phyloP scores from a whole-genome alignment of 1,140 invertebrate species.

The Dreissena polymorpha region DNA sequence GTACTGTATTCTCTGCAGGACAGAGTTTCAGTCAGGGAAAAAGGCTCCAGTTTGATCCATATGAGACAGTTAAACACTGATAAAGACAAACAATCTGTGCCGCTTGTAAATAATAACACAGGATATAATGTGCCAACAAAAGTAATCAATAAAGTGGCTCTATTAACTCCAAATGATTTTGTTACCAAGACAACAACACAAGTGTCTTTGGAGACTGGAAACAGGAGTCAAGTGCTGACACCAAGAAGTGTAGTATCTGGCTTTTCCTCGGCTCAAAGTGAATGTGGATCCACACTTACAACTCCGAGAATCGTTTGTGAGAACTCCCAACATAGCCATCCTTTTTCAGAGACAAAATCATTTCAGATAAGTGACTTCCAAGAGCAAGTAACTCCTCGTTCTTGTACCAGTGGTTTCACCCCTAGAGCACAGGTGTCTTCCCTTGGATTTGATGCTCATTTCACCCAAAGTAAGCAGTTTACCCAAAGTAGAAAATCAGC shows the following conservation, averaged over 20 bases:
- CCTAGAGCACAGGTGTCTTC: slow-evolving; percentile 36
- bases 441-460: slow-evolving; percentile 30
- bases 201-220: neutral
- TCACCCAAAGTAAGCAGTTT: slow-evolving; percentile 27
- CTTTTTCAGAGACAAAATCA: slow-evolving; percentile 32
- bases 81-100: no score
- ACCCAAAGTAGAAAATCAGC: no score
- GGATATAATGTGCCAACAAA: no score
- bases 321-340: slow-evolving; percentile 32
- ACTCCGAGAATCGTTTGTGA: slow-evolving; percentile 46
- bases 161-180: slow-evolving; percentile 50
- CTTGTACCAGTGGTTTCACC: slow-evolving; percentile 32
- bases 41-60: no score
- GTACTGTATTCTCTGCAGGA: no score
- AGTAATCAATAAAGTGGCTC: neutral
- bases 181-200: neutral
- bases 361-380: slow-evolving; percentile 34
- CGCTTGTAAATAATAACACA: no score
- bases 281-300: slow-evolving; percentile 26
- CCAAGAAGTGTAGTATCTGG: neutral
- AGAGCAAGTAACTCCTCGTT: slow-evolving; percentile 51
- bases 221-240: neutral
- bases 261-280: slow-evolving; percentile 16
- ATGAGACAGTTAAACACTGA: no score
- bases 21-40: no score